Conservation (phyloP, 2,888 invertebrate species). For the Neelides folsomi region DNA sequence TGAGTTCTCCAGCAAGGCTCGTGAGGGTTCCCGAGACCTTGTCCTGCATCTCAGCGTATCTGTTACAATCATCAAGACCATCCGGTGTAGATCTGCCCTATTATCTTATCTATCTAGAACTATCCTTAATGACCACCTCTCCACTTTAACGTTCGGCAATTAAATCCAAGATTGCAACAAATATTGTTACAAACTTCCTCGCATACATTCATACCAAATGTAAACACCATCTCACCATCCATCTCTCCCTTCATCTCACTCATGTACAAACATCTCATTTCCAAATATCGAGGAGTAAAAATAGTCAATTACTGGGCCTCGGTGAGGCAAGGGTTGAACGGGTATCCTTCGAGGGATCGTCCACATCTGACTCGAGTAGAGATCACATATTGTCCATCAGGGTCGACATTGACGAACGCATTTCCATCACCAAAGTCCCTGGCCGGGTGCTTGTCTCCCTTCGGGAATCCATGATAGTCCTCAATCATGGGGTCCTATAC, state of each 20-base stretch:
- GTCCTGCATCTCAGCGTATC: not conserved
- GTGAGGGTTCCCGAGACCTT: constrained; percentile 61
- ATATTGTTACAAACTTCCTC: no score
- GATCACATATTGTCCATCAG: constrained; percentile 75
- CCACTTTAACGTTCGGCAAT: not conserved
- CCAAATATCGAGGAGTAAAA: no score
- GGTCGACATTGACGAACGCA: constrained; percentile 82
- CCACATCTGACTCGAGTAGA: constrained; percentile 94
- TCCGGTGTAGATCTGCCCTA: not conserved
- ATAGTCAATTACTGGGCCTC: constrained; percentile 50
- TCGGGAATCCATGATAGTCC: constrained; percentile 94
- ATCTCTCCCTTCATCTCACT: no score
- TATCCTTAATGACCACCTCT: no score
- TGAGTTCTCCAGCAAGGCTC: constrained; percentile 72
- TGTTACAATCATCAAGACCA: not conserved
- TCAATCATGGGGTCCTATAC: constrained; percentile 82
- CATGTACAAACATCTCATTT: no score
- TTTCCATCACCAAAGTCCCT: constrained; percentile 88
- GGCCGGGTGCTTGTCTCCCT: constrained; percentile 83
- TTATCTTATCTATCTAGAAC: not conserved
- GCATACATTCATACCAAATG: no score
- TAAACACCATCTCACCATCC: no score
- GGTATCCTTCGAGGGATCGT: constrained; percentile 72
- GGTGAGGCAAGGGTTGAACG: constrained; percentile 93
- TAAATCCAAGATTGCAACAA: not conserved